Evolutionary conservation across 2,888 invertebrate species (phyloP).

Genomic region (Anorthoa munda): DNA sequence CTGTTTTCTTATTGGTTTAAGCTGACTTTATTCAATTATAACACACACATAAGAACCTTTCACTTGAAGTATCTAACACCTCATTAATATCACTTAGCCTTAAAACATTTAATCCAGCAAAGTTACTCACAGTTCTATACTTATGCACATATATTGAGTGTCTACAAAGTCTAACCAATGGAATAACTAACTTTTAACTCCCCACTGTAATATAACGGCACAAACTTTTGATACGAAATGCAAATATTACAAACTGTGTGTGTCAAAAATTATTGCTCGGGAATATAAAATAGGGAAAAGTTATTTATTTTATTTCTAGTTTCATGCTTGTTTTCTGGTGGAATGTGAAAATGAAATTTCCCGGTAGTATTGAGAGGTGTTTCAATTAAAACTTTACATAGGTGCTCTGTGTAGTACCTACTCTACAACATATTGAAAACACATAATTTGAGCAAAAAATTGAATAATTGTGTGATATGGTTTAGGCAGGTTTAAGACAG

Average conservation of each 20-base stretch:
- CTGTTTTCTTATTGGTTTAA: background rate
- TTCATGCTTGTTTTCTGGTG: slow-evolving; percentile 3
- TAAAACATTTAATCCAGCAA: slow-evolving; percentile 23
- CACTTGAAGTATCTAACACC: background rate
- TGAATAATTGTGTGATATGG: too few relatives aligned
- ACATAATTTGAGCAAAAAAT: background rate
- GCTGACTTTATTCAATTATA: background rate
- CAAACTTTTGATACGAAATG: slow-evolving; percentile 62
- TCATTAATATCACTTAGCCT: slow-evolving; percentile 31
- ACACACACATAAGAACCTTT: background rate
- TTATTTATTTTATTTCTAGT: slow-evolving; percentile 38
- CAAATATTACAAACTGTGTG: slow-evolving; percentile 51
- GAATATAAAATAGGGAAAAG: slow-evolving; percentile 28
- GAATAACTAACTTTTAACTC: slow-evolving; percentile 55
- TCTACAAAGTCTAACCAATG: slow-evolving; percentile 63
- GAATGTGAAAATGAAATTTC: slow-evolving; percentile 4
- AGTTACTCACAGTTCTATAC: slow-evolving; percentile 24
- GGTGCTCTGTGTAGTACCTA: too few relatives aligned
- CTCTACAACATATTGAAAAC: too few relatives aligned
- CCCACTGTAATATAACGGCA: slow-evolving; percentile 50
- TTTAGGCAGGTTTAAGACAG: too few relatives aligned
- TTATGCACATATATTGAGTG: slow-evolving; percentile 17
- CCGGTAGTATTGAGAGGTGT: background rate
- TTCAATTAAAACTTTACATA: slow-evolving; percentile 16
- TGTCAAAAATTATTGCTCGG: slow-evolving; percentile 46